These are phyloP conservation scores for Halcyon malimbica DNA, from an alignment of 2,113 vertebrate genomes.

Conservation along the genomic window DNA sequence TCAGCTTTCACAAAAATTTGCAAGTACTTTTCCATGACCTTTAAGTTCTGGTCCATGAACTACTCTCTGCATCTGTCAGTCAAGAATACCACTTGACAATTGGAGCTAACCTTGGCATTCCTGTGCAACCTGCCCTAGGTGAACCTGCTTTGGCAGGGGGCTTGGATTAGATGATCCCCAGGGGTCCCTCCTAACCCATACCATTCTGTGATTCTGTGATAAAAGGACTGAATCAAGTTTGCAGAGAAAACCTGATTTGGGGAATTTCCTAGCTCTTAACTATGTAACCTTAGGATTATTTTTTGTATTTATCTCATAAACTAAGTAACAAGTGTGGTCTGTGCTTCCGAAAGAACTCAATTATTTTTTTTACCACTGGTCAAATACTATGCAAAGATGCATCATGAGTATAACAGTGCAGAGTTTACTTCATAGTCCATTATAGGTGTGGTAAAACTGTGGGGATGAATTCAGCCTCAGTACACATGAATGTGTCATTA, in stretches of 20 bases:
- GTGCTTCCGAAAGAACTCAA: neutral
- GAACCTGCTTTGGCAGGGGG: too few species aligned
- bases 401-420: neutral
- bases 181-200: too few species aligned
- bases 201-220: too few species aligned
- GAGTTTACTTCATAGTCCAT: neutral
- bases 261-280: neutral
- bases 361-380: neutral
- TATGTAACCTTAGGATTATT: neutral
- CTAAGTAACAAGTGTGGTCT: neutral
- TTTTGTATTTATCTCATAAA: neutral
- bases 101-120: neutral
- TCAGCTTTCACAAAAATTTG: neutral
- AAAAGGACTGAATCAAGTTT: neutral
- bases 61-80: neutral
- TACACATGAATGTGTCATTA: neutral
- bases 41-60: neutral
- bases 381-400: neutral
- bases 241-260: neutral
- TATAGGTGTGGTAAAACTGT: neutral
- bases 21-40: neutral
- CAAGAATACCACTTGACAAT: neutral
- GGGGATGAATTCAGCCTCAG: neutral
- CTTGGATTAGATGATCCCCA: too few species aligned
- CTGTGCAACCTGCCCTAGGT: too few species aligned